A percentile compares a stretch with the other conserved stretches of the same genome.
Conservation (phyloP, 2,888 invertebrate genomes). For the Ectropis crepuscularia region DNA sequence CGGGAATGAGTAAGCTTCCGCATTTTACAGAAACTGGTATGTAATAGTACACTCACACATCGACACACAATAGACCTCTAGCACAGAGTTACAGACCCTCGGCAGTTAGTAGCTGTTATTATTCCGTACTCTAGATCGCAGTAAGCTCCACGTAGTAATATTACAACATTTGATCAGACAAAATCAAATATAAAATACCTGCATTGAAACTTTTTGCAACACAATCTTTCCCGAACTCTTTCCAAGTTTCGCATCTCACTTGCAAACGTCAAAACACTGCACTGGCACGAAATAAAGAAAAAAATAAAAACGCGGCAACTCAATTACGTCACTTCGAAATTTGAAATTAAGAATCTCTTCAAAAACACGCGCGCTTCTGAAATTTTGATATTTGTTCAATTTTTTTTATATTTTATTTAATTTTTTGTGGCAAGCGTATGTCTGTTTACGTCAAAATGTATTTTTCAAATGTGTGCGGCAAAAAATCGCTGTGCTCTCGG, state of each 20-base stretch:
- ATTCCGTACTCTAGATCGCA: constrained; percentile 7
- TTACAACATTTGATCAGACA: constrained; percentile 2
- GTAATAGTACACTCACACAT: constrained; percentile 20
- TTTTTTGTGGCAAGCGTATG: constrained; percentile 67
- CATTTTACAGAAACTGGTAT: constrained; percentile 16
- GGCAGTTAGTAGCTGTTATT: neutral
- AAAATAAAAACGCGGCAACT: constrained; percentile 29
- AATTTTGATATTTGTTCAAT: constrained; percentile 3
- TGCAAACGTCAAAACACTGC: constrained; percentile 46
- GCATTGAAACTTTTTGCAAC: constrained; percentile 65
- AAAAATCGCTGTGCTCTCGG: constrained; percentile 77
- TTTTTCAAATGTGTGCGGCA: constrained; percentile 80
- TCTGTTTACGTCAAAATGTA: constrained; percentile 82
- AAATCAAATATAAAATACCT: constrained; percentile 60
- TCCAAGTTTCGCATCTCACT: constrained; percentile 60
- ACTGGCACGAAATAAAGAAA: constrained; percentile 41
- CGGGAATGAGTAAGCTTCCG: constrained; percentile 17
- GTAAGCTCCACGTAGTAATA: constrained; percentile 8
- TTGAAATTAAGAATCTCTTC: constrained; percentile 12
- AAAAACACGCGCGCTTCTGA: neutral
- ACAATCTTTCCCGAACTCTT: constrained; percentile 49
- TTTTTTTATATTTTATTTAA: constrained; percentile 28
- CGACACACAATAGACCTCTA: constrained; percentile 28
- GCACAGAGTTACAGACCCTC: constrained; percentile 11
- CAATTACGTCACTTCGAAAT: constrained; percentile 32